Conservation (phyloP, 2,113 vertebrate species). For the Tachycineta bicolor region DNA sequence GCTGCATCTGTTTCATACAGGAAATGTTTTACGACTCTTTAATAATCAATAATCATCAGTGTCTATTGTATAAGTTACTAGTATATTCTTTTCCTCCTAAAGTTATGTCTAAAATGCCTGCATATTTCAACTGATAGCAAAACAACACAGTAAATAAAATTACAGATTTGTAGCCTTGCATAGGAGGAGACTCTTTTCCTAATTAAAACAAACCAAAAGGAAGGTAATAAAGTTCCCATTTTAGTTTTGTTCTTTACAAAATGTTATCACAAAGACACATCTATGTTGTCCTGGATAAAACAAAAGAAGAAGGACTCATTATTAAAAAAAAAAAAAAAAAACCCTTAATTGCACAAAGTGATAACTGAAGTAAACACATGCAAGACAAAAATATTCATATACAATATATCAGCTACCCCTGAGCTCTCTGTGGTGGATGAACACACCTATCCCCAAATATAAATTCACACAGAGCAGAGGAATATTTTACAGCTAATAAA, state of each 20-base stretch:
- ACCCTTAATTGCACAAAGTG: not conserved
- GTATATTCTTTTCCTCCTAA: not conserved
- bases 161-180: not conserved
- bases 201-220: not conserved
- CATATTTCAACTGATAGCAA: not conserved
- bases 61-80: constrained; percentile 34
- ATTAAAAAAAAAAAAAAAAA: not conserved
- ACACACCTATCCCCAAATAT: not conserved
- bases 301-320: not conserved
- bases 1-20: constrained; percentile 12
- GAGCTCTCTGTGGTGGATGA: not conserved
- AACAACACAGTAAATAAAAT: not conserved
- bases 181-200: not conserved
- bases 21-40: constrained; percentile 41
- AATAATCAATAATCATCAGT: constrained; percentile 46
- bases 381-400: not conserved
- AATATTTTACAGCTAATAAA: not conserved
- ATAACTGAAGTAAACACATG: not conserved
- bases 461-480: not conserved
- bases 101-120: not conserved
- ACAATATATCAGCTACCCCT: not conserved
- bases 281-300: not conserved
- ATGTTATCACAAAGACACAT: not conserved
- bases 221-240: not conserved
- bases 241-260: not conserved